Evolutionary conservation across 1,140 invertebrate species (phyloP).

Genomic region (Galleria mellonella): DNA sequence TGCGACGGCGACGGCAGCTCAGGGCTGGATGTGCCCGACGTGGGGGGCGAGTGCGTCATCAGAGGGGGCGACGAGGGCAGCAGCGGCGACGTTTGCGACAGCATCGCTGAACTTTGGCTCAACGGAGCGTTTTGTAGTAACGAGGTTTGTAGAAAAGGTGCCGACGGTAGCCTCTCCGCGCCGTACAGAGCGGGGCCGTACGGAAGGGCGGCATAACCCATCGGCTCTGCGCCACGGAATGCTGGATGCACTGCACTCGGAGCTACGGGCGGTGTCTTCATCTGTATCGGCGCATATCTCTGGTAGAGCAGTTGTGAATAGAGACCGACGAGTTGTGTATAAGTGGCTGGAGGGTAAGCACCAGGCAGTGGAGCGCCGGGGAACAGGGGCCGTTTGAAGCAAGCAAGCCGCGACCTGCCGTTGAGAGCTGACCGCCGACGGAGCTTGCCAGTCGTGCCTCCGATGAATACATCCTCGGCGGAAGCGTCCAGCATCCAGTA

Average conservation of each 20-base stretch:
- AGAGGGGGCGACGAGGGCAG: constrained; percentile 41
- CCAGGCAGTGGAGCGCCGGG: constrained; percentile 67
- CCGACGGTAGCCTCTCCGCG: constrained; percentile 35
- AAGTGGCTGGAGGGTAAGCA: constrained; percentile 67
- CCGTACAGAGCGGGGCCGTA: constrained; percentile 47
- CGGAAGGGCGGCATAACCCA: constrained; percentile 35
- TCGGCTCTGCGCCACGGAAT: constrained; percentile 34
- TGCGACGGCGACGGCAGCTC: constrained; percentile 52
- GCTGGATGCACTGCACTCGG: constrained; percentile 55
- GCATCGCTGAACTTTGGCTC: constrained; percentile 21
- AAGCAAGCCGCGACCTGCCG: constrained; percentile 87
- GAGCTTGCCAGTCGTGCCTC: constrained; percentile 96
- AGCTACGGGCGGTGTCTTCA: constrained; percentile 48
- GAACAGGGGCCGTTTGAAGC: constrained; percentile 84
- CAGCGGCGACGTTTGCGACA: constrained; percentile 32
- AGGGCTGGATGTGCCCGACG: constrained; percentile 51
- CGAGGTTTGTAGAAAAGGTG: constrained; percentile 36
- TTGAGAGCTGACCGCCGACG: constrained; percentile 90
- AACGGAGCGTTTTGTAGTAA: constrained; percentile 26
- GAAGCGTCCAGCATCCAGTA: constrained; percentile 98
- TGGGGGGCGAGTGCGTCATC: constrained; percentile 43
- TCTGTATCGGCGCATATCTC: constrained; percentile 63
- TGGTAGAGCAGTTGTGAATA: constrained; percentile 70
- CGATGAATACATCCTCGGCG: constrained; percentile 98
- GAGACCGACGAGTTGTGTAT: constrained; percentile 58